A percentile compares a stretch with the other conserved stretches of the same genome.
These are phyloP conservation scores for Chaetura pelagica DNA, from an alignment of 2,113 vertebrate species.

Conservation along the genomic window DNA sequence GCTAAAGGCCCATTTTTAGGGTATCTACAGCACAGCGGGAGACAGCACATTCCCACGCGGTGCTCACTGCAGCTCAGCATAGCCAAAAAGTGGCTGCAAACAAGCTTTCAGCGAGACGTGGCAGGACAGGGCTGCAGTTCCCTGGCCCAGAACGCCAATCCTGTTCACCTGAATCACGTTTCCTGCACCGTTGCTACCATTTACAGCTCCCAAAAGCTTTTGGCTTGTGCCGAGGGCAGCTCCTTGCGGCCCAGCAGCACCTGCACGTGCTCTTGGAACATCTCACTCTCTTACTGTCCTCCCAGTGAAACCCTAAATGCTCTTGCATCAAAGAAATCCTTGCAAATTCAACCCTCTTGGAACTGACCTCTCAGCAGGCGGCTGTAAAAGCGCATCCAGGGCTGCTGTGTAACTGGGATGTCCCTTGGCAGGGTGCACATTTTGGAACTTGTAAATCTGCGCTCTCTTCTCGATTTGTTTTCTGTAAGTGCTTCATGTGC, in stretches of 20 bases:
- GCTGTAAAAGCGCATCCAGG: background rate
- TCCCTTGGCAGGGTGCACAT: background rate
- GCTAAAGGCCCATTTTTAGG: background rate
- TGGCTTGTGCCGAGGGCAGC: background rate
- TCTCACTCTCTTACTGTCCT: background rate
- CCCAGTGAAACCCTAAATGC: background rate
- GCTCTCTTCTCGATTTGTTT: background rate
- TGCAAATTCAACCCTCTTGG: background rate
- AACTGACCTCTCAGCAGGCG: background rate
- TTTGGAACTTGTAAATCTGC: background rate
- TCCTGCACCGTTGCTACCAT: background rate
- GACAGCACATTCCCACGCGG: fast-evolving
- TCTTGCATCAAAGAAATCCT: background rate
- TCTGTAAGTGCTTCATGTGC: background rate
- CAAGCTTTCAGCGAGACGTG: background rate
- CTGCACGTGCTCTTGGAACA: background rate
- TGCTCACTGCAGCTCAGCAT: fast-evolving
- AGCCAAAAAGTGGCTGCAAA: background rate
- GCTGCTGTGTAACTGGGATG: background rate
- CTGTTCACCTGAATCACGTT: background rate
- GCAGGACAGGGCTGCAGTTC: background rate
- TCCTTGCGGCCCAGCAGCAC: background rate
- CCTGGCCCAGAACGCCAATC: background rate
- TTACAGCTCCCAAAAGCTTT: background rate
- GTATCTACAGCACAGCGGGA: background rate